A percentile compares a stretch with the other conserved stretches of the same genome.
These are phyloP conservation scores for Thaumatotibia leucotreta DNA, from an alignment of 1,140 invertebrate species.

Conservation along the genomic window DNA sequence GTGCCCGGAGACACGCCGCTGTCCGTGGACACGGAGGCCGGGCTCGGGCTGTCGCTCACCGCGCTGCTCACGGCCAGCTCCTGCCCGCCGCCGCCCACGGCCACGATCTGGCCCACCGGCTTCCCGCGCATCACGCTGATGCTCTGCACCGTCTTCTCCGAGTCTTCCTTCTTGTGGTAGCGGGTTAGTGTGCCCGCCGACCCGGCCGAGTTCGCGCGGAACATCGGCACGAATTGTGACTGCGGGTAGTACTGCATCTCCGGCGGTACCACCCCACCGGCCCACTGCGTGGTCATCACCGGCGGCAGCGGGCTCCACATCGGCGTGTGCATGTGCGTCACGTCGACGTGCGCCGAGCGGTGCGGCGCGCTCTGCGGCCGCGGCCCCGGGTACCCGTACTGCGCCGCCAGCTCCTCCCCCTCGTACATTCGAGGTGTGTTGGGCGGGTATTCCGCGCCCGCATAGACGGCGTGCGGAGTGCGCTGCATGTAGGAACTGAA, in stretches of 20 bases:
- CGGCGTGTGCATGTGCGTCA: slow-evolving; percentile 62
- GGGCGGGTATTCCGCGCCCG: slow-evolving; percentile 54
- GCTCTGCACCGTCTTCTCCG: slow-evolving; percentile 69
- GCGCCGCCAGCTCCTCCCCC: slow-evolving; percentile 46
- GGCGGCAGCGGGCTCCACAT: slow-evolving; percentile 63
- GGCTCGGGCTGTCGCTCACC: slow-evolving; percentile 57
- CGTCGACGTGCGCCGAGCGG: slow-evolving; percentile 33
- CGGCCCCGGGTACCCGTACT: slow-evolving; percentile 54
- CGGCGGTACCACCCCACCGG: slow-evolving; percentile 45
- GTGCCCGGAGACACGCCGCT: slow-evolving; percentile 64
- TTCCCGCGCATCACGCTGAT: slow-evolving; percentile 73
- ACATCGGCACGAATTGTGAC: slow-evolving; percentile 67
- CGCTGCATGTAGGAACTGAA: slow-evolving; percentile 60
- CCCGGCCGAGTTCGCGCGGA: slow-evolving; percentile 57
- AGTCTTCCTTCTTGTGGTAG: slow-evolving; percentile 64
- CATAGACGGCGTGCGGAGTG: slow-evolving; percentile 60
- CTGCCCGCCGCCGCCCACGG: slow-evolving; percentile 60
- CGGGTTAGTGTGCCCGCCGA: slow-evolving; percentile 64
- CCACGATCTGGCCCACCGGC: slow-evolving; percentile 71
- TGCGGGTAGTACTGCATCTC: slow-evolving; percentile 70
- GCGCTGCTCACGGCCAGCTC: slow-evolving; percentile 70
- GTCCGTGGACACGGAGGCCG: slow-evolving; percentile 58
- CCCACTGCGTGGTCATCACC: slow-evolving; percentile 57
- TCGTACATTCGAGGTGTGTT: slow-evolving; percentile 49
- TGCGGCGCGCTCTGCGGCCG: slow-evolving; percentile 59